Conservation (phyloP, 2,113 vertebrate genomes). For the Pavo muticus region DNA sequence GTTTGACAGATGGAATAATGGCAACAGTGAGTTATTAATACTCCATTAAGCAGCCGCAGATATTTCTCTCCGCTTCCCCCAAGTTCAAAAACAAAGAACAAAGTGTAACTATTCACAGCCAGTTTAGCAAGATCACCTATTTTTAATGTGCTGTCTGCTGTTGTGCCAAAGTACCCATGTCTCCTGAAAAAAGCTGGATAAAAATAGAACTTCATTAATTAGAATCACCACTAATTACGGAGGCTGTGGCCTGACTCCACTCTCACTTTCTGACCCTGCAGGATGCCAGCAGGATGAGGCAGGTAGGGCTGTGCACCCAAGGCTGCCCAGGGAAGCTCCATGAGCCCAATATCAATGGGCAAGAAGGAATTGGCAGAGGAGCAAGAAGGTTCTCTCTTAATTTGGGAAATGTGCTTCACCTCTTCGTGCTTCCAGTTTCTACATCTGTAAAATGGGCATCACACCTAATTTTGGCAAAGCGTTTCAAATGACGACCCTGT, state of each 20-base stretch:
- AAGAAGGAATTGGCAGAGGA: not conserved
- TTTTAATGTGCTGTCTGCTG: not conserved
- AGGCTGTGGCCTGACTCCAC: not conserved
- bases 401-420: not conserved
- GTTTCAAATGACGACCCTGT: not conserved
- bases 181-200: not conserved
- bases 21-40: not conserved
- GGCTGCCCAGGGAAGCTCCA: rapidly evolving
- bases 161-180: not conserved
- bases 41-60: not conserved
- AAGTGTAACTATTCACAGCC: not conserved
- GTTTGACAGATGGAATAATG: not conserved
- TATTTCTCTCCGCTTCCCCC: not conserved
- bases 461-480: not conserved
- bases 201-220: slow-evolving; percentile 26
- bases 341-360: not conserved
- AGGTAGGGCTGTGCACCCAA: not conserved
- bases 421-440: not conserved
- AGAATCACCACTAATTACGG: not conserved
- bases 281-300: not conserved
- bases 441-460: not conserved
- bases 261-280: not conserved
- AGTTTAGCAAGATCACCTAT: not conserved
- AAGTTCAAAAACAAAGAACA: not conserved
- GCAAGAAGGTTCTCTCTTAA: not conserved